Conservation (phyloP, 2,113 vertebrate genomes). For the Promerops cafer region DNA sequence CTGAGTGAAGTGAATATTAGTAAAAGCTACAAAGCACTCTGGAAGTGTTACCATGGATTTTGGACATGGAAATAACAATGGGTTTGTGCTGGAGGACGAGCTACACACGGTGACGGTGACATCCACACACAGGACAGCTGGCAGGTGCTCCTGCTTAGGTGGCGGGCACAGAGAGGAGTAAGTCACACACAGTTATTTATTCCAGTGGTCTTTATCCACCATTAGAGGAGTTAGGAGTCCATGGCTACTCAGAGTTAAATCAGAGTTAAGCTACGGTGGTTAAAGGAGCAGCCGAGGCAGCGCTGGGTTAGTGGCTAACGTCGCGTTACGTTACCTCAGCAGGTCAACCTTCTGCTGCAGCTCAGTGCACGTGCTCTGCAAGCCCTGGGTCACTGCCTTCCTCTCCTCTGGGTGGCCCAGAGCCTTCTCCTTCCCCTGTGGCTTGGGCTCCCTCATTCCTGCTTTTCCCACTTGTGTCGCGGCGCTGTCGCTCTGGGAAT, state of each 20-base stretch:
- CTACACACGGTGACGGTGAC: neutral
- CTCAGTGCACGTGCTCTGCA: slow-evolving; percentile 74
- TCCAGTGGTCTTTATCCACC: neutral
- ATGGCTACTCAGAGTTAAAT: slow-evolving; percentile 13
- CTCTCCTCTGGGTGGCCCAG: slow-evolving; percentile 53
- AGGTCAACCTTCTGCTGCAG: slow-evolving; percentile 75
- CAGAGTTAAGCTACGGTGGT: slow-evolving; percentile 57
- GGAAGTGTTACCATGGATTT: neutral
- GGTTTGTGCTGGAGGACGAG: neutral
- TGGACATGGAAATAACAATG: neutral
- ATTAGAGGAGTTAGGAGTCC: neutral
- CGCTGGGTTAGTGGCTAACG: slow-evolving; percentile 69
- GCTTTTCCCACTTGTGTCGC: neutral
- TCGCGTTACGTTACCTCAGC: slow-evolving; percentile 82
- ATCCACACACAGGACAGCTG: neutral
- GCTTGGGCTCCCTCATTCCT: slow-evolving; percentile 22
- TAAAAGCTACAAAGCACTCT: neutral
- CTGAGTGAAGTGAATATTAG: neutral
- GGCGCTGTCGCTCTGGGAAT: accelerated
- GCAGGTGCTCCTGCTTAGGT: neutral
- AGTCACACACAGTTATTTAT: neutral
- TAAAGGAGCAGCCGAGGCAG: slow-evolving; percentile 13
- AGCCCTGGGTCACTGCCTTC: slow-evolving; percentile 53
- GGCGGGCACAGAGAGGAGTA: neutral
- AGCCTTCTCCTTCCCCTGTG: slow-evolving; percentile 9